phyloP scores from a whole-genome alignment of 2,797 vertebrate species.

The Hozukius guyotensis region DNA sequence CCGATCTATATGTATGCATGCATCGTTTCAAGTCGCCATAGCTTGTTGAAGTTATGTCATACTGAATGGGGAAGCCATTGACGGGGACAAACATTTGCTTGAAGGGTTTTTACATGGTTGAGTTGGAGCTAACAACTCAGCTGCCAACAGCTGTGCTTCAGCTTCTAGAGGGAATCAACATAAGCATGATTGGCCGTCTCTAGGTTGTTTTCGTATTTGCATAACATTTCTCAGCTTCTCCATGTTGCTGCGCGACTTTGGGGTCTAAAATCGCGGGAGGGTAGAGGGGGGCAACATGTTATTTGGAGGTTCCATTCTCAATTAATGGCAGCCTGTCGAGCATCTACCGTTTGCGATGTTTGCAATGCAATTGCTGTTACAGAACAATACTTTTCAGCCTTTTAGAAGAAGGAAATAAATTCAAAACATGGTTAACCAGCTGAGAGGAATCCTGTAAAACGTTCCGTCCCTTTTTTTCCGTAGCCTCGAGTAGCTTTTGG shows the following conservation, averaged over 20 bases:
- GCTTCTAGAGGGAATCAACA: neutral
- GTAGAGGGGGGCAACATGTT: neutral
- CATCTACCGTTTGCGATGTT: neutral
- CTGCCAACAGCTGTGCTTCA: neutral
- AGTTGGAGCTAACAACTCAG: neutral
- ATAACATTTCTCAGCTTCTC: neutral
- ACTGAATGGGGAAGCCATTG: neutral
- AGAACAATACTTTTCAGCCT: neutral
- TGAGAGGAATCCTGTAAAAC: neutral
- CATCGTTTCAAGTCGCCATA: neutral
- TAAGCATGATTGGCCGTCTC: neutral
- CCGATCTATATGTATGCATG: neutral
- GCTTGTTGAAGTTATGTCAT: neutral
- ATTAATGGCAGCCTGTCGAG: neutral
- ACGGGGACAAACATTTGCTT: neutral
- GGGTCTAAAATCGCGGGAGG: neutral
- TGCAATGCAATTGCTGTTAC: neutral
- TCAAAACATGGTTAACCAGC: neutral
- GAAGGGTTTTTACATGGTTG: neutral
- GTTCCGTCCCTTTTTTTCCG: neutral
- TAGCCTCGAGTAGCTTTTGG: neutral
- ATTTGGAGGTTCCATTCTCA: neutral
- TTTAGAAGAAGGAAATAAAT: too few species aligned
- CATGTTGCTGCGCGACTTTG: neutral
- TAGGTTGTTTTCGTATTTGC: neutral